phyloP scores from a whole-genome alignment of 1,140 invertebrate species.

The Papilio polyxenes region DNA sequence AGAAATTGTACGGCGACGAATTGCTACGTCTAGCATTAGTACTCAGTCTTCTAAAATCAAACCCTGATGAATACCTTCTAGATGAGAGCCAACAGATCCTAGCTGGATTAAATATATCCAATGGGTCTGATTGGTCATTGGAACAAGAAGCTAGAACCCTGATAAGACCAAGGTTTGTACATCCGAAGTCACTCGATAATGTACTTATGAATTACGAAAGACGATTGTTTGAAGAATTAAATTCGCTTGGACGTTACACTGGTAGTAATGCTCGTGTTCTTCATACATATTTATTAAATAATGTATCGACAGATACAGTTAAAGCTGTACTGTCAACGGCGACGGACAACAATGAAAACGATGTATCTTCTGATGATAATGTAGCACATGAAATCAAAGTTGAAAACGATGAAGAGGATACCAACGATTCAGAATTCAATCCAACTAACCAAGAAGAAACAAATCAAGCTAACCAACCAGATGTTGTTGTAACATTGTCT shows the following conservation, averaged over 20 bases:
- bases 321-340: constrained; percentile 56
- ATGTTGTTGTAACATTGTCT: constrained; percentile 69
- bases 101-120: constrained; percentile 82
- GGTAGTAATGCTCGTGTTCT: constrained; percentile 62
- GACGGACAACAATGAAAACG: constrained; percentile 57
- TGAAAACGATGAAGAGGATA: constrained; percentile 54
- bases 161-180: constrained; percentile 83
- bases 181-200: constrained; percentile 89
- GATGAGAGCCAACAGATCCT: constrained; percentile 76
- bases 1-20: constrained; percentile 89
- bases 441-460: constrained; percentile 38
- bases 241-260: constrained; percentile 82
- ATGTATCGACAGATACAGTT: constrained; percentile 72
- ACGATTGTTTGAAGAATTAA: constrained; percentile 88
- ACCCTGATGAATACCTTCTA: constrained; percentile 85
- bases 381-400: constrained; percentile 75
- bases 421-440: not conserved
- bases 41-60: constrained; percentile 87
- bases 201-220: constrained; percentile 86
- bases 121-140: constrained; percentile 84
- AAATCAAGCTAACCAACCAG: constrained; percentile 46
- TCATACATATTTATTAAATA: constrained; percentile 77
- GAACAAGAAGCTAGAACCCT: constrained; percentile 81
- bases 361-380: constrained; percentile 72
- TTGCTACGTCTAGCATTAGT: constrained; percentile 89